phyloP scores from a whole-genome alignment of 2,113 vertebrate species.

The Microtus richardsoni region DNA sequence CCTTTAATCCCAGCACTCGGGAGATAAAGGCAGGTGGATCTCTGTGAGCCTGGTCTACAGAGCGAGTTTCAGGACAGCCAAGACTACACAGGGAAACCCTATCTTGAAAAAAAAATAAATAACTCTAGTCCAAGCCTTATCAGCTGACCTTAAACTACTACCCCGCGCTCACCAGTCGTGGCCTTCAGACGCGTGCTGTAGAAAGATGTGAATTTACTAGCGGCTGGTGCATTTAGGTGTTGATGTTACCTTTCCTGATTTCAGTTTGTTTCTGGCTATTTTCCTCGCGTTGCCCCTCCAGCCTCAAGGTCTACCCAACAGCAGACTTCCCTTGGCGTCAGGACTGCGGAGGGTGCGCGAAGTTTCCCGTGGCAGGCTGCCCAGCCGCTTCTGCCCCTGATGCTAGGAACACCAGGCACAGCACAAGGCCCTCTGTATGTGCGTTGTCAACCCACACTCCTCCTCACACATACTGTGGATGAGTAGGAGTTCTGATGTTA shows the following conservation, averaged over 20 bases:
- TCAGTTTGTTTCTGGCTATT: neutral
- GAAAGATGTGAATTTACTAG: neutral
- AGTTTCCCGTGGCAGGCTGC: neutral
- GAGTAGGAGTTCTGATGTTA: constrained; percentile 44
- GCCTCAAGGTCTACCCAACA: rapidly evolving
- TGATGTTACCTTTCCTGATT: neutral
- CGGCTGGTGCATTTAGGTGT: neutral
- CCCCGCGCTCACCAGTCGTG: rapidly evolving
- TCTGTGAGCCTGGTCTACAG: neutral
- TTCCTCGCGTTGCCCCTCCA: constrained; percentile 10
- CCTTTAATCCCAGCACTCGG: neutral
- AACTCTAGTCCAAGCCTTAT: neutral
- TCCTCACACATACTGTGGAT: neutral
- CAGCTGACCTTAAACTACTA: neutral
- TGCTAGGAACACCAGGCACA: neutral
- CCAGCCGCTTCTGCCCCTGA: constrained; percentile 55
- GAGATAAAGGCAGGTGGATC: neutral
- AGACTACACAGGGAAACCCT: neutral
- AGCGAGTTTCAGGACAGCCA: neutral
- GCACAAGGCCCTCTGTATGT: constrained; percentile 34
- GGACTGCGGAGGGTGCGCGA: neutral
- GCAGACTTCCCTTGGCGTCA: rapidly evolving
- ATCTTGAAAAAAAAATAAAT: neutral
- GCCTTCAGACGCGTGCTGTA: neutral
- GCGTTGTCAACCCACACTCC: constrained; percentile 11